Evolutionary conservation across 2,888 invertebrate genomes (phyloP), one percentile per base, ranked within the genome.

Genomic region (Notodromas monacha): DNA sequence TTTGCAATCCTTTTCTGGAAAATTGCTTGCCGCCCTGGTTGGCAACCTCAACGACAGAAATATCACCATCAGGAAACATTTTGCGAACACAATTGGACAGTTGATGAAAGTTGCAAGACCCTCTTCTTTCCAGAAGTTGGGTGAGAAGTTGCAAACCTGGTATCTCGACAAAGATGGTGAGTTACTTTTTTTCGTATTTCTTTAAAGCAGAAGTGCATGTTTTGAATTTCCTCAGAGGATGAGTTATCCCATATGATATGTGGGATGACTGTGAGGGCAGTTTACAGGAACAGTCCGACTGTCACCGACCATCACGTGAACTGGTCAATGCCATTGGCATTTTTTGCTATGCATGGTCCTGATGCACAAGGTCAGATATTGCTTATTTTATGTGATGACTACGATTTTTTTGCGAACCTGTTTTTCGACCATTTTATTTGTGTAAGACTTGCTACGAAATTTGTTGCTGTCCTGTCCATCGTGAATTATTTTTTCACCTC

Each of bases 281-380:
- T 21, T n/a, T n/a, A 21, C 6, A 12, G 12, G 12, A 6, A 27
- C 12, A 33, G 30, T 15, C 45, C 33, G 12, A 50, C 49, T 35
- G 39, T 43, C 11, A 36, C 49, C 26, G 41, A 41, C 29, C 35
- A 42, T 28, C 48, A 49, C 34, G 43, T 45, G 3, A 39, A 45
- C 14, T 33, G 64, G 14, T 56, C 74, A 6, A 57, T 81, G 39
- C 79, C 84, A 0, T 54, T 79, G 33, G 66, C 72, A 13, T 84
- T 79, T 47, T 61, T 77, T 37, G 84, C 77, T 8, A 81, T 77
- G 73, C 81, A 81, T 42, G 68, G 64, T n/a, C n/a, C n/a, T n/a
- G n/a, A n/a, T n/a, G n/a, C n/a, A n/a, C n/a, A n/a, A n/a, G n/a
- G n/a, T n/a, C n/a, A n/a, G n/a, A n/a, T n/a, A n/a, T n/a, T n/a